Base-by-base conservation (phyloP, 1,140 invertebrate genomes). In the Artemia franciscana region DNA sequence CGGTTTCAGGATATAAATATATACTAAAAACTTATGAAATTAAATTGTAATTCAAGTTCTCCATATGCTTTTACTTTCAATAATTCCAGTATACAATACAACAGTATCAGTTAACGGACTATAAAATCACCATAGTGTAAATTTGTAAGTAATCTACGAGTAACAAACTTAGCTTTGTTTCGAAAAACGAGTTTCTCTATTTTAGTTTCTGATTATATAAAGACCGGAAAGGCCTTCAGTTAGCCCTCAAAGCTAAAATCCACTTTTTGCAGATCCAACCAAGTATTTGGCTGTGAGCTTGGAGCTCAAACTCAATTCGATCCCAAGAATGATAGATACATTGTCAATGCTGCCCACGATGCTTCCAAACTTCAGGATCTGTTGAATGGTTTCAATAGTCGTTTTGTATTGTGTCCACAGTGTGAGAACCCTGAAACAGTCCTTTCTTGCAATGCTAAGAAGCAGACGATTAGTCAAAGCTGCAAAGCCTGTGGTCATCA, bases 281-380 rank as follows among this genome's bases (percentile, higher is more conserved):
- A 99, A 99, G 76, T 99, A 91, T 99, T 99, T 79, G 96, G 96
- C 60, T 98, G 93, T 77, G 95, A 99, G 77, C 78, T 99, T 66
- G 96, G 96, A 58, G 95, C 96, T 26, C 95, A 99, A 74, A 98
- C 94, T 0, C 88, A 94, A 72, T 94, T 97, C 75, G 94, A 98
- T 76, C 84, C 86, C 71, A 98, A 98, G 78, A 96, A 98, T 73
- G 96, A 99, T 72, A 86, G 96, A 66, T 99, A 91, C 75, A 98
- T 99, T 71, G 94, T 99, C 7, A 99, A 99, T 75, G 96, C 96
- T 28, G 91, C 92, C 60, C 96, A 99, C 73, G 94, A 99, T 74
- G 91, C 94, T 23, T 78, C 79, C 65, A 98, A 97, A 73, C 78
- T 99, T 56, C 94, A 99, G 76, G 89, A 91, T 73, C 74, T 98